phyloP scores from a whole-genome alignment of 1,140 invertebrate genomes.

The Musca vetustissima region DNA sequence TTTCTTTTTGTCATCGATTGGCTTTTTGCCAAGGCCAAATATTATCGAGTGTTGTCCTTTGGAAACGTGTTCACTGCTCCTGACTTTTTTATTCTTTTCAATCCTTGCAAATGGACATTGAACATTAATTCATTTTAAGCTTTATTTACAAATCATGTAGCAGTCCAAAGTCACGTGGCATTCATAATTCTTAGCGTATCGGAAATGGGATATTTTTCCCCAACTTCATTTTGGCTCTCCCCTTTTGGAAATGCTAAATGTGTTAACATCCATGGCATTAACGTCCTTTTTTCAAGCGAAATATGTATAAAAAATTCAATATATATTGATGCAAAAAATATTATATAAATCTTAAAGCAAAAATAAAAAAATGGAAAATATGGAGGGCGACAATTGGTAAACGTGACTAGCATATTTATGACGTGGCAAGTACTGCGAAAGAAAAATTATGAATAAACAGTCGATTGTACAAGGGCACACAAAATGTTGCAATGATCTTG shows the following conservation, averaged over 20 bases:
- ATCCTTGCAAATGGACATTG: conserved; percentile 6
- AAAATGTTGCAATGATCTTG: conserved; percentile 13
- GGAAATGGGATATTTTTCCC: conserved; percentile 15
- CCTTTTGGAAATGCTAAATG: conserved; percentile 5
- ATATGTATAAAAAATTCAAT: neutral
- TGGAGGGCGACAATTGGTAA: neutral
- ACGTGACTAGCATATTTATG: conserved; percentile 18
- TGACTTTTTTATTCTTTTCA: neutral
- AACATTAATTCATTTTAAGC: conserved; percentile 24
- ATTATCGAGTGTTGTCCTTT: neutral
- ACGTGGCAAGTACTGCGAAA: neutral
- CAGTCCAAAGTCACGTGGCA: conserved; percentile 51
- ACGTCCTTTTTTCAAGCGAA: conserved; percentile 1
- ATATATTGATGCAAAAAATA: conserved; percentile 7
- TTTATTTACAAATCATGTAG: conserved; percentile 32
- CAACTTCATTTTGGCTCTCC: neutral
- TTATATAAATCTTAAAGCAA: neutral
- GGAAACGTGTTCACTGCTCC: neutral
- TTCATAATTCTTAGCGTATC: conserved; percentile 56
- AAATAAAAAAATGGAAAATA: neutral
- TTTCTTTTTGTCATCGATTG: neutral
- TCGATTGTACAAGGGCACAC: too few species aligned
- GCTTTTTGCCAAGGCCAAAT: conserved; percentile 4
- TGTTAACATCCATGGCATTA: neutral
- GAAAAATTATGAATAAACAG: conserved; percentile 20